Percentiles rank a stretch among this genome's conserved stretches.
Evolutionary conservation across 2,797 vertebrate genomes (phyloP).

Genomic region (Astyanax mexicanus): DNA sequence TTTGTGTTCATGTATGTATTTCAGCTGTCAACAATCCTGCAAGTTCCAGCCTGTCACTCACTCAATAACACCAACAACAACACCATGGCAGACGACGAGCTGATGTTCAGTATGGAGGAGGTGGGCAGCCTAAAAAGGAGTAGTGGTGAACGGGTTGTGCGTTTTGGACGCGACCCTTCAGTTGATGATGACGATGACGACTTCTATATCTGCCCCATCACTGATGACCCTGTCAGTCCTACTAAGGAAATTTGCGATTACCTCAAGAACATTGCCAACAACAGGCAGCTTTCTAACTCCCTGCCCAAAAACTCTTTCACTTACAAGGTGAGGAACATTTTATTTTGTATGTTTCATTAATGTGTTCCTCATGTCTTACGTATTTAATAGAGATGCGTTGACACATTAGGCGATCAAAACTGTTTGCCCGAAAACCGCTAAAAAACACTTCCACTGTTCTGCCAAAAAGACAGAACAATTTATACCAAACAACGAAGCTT

Average conservation of each 20-base stretch:
- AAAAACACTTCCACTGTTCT: too few species aligned
- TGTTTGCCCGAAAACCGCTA: too few species aligned
- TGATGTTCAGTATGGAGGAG: slow-evolving; percentile 96
- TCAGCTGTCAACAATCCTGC: slow-evolving; percentile 4
- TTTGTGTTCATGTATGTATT: background rate
- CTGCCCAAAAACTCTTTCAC: slow-evolving; percentile 84
- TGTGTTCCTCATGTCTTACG: too few species aligned
- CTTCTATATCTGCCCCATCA: slow-evolving; percentile 88
- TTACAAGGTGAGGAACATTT: slow-evolving; percentile 82
- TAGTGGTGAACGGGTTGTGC: slow-evolving; percentile 53
- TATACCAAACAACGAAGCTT: too few species aligned
- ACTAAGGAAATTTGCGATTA: slow-evolving; percentile 79
- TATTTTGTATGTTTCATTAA: background rate
- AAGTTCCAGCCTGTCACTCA: background rate
- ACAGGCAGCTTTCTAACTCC: slow-evolving; percentile 78
- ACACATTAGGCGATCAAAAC: too few species aligned
- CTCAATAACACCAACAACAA: slow-evolving; percentile 65
- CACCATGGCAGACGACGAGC: slow-evolving; percentile 92
- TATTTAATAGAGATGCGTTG: too few species aligned
- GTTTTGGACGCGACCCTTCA: slow-evolving; percentile 75
- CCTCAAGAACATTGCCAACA: slow-evolving; percentile 72
- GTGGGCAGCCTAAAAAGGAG: slow-evolving; percentile 75
- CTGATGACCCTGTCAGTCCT: slow-evolving; percentile 82
- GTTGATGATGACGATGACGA: slow-evolving; percentile 85
- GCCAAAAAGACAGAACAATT: too few species aligned